Percentiles rank a stretch among this genome's conserved stretches.
These are phyloP conservation scores for Bufo bufo DNA, from an alignment of 2,113 vertebrate genomes.

Conservation along the genomic window DNA sequence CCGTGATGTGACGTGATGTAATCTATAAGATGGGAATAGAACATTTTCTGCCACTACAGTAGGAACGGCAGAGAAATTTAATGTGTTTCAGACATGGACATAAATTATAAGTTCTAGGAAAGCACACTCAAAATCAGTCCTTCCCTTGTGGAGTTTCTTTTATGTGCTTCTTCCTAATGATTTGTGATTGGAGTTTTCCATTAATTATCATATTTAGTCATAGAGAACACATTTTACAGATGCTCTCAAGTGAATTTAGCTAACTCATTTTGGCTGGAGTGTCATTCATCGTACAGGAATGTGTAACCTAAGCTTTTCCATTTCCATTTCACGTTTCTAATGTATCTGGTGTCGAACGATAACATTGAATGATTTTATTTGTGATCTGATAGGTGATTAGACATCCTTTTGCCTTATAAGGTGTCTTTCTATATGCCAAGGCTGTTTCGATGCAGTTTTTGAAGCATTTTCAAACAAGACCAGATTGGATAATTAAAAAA, in stretches of 20 bases:
- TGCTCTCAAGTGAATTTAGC: conserved; percentile 52
- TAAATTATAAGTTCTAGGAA: conserved; percentile 1
- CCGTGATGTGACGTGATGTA: background rate
- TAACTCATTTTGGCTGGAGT: conserved; percentile 53
- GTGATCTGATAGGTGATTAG: conserved; percentile 53
- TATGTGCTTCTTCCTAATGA: conserved; percentile 27
- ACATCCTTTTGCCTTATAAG: conserved; percentile 49
- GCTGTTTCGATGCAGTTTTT: background rate
- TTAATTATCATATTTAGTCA: conserved; percentile 65
- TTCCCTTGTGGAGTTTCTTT: conserved; percentile 15
- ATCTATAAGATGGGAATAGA: background rate
- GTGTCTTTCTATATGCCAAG: conserved; percentile 25
- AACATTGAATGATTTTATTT: conserved; percentile 54
- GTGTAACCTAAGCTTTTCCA: conserved; percentile 60
- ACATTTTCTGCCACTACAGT: background rate
- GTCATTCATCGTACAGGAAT: conserved; percentile 60
- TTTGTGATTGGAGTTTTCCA: conserved; percentile 46
- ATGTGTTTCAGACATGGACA: conserved; percentile 14
- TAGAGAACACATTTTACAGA: conserved; percentile 50
- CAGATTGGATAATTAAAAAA: background rate
- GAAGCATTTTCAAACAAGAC: background rate
- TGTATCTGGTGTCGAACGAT: conserved; percentile 60
- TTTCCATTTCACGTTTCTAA: conserved; percentile 32
- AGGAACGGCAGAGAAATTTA: background rate
- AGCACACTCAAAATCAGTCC: background rate